Percentiles rank a stretch among this genome's conserved stretches.
Evolutionary conservation across 2,888 invertebrate species (phyloP).

Genomic region (Mythimna ferrago): DNA sequence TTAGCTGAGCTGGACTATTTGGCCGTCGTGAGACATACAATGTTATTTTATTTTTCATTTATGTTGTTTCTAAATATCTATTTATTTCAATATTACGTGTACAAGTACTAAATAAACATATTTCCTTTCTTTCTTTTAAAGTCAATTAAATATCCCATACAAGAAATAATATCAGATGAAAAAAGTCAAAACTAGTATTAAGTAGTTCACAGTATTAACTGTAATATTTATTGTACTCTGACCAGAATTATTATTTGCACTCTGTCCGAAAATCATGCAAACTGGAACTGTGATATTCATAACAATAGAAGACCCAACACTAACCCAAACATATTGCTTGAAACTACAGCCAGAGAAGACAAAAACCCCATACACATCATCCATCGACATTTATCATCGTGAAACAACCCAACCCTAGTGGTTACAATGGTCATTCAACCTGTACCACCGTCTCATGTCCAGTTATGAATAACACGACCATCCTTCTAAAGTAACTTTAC

Average conservation of each 20-base stretch:
- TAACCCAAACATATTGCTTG: slow-evolving; percentile 36
- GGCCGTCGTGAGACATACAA: too few relatives aligned
- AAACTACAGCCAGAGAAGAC: slow-evolving; percentile 25
- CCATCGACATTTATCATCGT: slow-evolving; percentile 57
- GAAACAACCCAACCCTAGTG: slow-evolving; percentile 51
- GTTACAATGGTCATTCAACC: slow-evolving; percentile 54
- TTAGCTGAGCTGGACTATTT: too few relatives aligned
- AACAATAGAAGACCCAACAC: slow-evolving; percentile 3
- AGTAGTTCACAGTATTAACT: too few relatives aligned
- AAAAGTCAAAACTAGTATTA: too few relatives aligned
- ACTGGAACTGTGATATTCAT: background rate
- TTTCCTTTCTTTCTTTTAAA: too few relatives aligned
- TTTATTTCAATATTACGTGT: too few relatives aligned
- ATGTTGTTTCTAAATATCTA: too few relatives aligned
- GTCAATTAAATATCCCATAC: too few relatives aligned
- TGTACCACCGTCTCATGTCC: slow-evolving; percentile 19
- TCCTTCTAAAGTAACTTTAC: slow-evolving; percentile 32
- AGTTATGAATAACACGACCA: slow-evolving; percentile 30
- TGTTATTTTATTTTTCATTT: too few relatives aligned
- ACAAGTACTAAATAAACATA: too few relatives aligned
- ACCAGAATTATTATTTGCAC: background rate
- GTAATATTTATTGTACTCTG: too few relatives aligned
- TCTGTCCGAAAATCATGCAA: background rate
- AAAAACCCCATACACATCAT: slow-evolving; percentile 51
- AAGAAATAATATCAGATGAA: too few relatives aligned